These are phyloP conservation scores for Orthosia cruda DNA, from an alignment of 2,888 invertebrate genomes.

Conservation along the genomic window DNA sequence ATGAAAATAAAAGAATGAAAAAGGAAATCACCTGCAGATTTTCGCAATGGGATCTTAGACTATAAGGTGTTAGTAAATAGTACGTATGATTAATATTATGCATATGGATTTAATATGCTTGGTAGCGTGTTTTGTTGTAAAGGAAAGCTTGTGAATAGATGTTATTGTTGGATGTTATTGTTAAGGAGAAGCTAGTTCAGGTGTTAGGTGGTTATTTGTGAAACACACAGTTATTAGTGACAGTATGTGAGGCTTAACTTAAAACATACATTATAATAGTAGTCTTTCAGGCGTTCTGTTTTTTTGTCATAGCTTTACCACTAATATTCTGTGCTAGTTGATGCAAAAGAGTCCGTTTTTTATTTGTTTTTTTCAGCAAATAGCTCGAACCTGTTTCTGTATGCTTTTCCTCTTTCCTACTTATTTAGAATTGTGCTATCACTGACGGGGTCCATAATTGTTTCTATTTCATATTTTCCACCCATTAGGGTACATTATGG, in stretches of 20 bases:
- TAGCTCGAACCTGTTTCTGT: background rate
- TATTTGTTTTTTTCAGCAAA: too few species aligned
- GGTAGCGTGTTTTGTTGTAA: constrained; percentile 49
- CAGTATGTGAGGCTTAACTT: background rate
- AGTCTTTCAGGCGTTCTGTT: background rate
- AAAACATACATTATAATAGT: background rate
- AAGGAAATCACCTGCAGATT: too few species aligned
- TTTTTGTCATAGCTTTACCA: background rate
- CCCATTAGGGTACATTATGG: too few species aligned
- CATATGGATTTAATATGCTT: constrained; percentile 42
- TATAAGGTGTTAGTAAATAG: constrained; percentile 66
- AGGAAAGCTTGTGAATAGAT: constrained; percentile 46
- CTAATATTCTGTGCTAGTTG: background rate
- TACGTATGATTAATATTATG: constrained; percentile 58
- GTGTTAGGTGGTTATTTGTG: constrained; percentile 19
- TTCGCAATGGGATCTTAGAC: too few species aligned
- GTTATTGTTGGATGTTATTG: constrained; percentile 41
- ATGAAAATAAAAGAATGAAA: too few species aligned
- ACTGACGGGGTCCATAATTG: too few species aligned
- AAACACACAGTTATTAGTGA: constrained; percentile 9
- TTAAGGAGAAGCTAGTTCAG: constrained; percentile 1
- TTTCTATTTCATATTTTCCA: too few species aligned
- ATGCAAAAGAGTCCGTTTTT: background rate
- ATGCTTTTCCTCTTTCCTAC: background rate
- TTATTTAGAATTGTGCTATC: background rate